Conservation (phyloP, 1,140 invertebrate species). For the Watersipora subatra region DNA sequence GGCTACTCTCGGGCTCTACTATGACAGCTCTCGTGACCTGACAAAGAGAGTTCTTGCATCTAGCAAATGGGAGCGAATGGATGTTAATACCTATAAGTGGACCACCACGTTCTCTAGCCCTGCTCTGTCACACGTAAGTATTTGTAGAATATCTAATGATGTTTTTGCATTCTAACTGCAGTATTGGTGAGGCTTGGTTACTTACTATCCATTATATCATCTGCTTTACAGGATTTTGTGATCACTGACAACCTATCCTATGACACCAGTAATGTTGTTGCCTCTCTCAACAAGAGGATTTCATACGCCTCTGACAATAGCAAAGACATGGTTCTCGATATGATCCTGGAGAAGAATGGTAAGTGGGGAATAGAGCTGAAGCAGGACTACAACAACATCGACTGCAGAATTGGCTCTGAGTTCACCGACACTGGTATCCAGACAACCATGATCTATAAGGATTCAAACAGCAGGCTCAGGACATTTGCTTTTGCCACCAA, state of each 20-base stretch:
- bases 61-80: not conserved
- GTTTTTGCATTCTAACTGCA: no score
- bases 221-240: not conserved
- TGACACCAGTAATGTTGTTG: not conserved
- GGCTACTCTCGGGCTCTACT: not conserved
- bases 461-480: not conserved
- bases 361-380: not conserved
- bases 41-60: not conserved
- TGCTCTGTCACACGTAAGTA: not conserved
- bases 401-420: not conserved
- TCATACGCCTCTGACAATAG: not conserved
- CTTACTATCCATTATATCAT: not conserved
- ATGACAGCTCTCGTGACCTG: not conserved
- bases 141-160: no score
- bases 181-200: no score
- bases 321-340: not conserved
- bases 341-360: not conserved
- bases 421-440: not conserved
- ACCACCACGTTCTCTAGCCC: not conserved
- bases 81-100: not conserved
- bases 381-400: not conserved
- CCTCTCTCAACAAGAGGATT: not conserved
- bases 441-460: not conserved
- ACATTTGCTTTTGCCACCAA: not conserved
- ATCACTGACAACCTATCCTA: not conserved